Evolutionary conservation across 2,888 invertebrate genomes (phyloP).

Genomic region (Phyllotreta striolata): DNA sequence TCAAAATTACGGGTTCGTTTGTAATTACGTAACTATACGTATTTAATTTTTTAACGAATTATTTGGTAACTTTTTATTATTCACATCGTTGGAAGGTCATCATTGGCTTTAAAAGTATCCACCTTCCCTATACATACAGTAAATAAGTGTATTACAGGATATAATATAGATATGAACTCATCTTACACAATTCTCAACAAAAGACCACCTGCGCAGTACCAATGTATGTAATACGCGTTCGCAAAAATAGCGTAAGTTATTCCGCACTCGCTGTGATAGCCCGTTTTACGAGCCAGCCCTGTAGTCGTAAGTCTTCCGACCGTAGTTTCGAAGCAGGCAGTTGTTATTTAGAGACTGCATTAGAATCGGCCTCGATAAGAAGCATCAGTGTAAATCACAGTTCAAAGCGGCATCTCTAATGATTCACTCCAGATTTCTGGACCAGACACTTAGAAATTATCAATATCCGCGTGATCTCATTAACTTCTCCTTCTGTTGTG

Average conservation of each 20-base stretch:
- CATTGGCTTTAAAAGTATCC: too few relatives aligned
- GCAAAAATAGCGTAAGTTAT: constrained; percentile 15
- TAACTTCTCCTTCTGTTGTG: constrained; percentile 15
- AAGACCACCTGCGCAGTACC: neutral
- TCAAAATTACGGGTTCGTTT: too few relatives aligned
- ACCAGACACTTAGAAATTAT: constrained; percentile 45
- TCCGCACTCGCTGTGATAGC: constrained; percentile 33
- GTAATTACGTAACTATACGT: too few relatives aligned
- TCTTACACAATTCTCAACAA: too few relatives aligned
- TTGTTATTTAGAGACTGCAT: constrained; percentile 52
- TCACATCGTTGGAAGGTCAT: too few relatives aligned
- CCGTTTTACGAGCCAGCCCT: constrained; percentile 34
- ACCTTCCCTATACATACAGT: neutral
- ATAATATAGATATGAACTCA: too few relatives aligned
- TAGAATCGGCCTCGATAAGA: constrained; percentile 54
- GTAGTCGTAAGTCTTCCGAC: constrained; percentile 34
- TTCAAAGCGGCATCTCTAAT: constrained; percentile 50
- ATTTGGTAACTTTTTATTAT: too few relatives aligned
- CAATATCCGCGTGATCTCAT: constrained; percentile 36
- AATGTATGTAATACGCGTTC: constrained; percentile 4
- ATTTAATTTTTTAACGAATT: too few relatives aligned
- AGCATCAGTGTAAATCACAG: constrained; percentile 58
- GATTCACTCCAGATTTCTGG: constrained; percentile 42
- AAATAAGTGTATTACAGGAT: too few relatives aligned
- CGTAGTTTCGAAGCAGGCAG: constrained; percentile 20